Evolutionary conservation across 2,888 invertebrate species (phyloP).

Genomic region (Drosophila monieri): DNA sequence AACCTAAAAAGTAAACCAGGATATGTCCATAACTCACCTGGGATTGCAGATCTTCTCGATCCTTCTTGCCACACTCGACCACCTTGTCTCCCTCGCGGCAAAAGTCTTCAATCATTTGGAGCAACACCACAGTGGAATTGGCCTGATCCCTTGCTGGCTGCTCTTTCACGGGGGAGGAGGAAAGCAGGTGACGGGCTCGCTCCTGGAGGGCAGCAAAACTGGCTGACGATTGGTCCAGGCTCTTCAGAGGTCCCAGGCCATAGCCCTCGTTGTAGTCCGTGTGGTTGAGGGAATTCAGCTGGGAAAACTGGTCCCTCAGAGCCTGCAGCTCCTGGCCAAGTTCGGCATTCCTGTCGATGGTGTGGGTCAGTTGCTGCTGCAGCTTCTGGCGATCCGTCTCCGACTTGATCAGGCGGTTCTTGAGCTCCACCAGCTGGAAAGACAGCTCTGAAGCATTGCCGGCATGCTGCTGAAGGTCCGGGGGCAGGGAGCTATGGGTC

Average conservation of each 20-base stretch:
- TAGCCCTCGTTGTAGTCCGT: constrained; percentile 86
- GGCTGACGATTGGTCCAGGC: constrained; percentile 75
- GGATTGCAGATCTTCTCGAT: constrained; percentile 89
- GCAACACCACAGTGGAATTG: constrained; percentile 82
- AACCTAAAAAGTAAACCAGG: background rate
- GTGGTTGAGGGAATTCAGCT: constrained; percentile 81
- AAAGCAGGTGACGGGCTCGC: constrained; percentile 80
- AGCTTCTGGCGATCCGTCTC: constrained; percentile 84
- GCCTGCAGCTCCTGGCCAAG: constrained; percentile 85
- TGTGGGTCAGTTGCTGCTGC: constrained; percentile 87
- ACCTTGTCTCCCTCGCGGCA: constrained; percentile 86
- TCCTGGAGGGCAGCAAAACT: constrained; percentile 83
- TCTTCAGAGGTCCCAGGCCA: constrained; percentile 80
- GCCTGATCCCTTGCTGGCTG: constrained; percentile 41
- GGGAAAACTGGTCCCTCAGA: constrained; percentile 84
- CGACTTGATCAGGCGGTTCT: constrained; percentile 83
- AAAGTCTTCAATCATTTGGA: constrained; percentile 87
- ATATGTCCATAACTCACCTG: constrained; percentile 86
- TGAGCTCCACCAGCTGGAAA: constrained; percentile 86
- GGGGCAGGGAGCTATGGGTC: constrained; percentile 77
- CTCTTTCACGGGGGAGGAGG: constrained; percentile 77
- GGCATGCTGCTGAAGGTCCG: constrained; percentile 77
- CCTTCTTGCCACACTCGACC: constrained; percentile 87
- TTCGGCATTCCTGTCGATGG: constrained; percentile 86
- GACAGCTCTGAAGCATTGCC: constrained; percentile 83